Evolutionary conservation across 23 tunicate species (phyloP), one percentile per base, ranked within the genome.

Genomic region (Halocynthia aurantium): DNA sequence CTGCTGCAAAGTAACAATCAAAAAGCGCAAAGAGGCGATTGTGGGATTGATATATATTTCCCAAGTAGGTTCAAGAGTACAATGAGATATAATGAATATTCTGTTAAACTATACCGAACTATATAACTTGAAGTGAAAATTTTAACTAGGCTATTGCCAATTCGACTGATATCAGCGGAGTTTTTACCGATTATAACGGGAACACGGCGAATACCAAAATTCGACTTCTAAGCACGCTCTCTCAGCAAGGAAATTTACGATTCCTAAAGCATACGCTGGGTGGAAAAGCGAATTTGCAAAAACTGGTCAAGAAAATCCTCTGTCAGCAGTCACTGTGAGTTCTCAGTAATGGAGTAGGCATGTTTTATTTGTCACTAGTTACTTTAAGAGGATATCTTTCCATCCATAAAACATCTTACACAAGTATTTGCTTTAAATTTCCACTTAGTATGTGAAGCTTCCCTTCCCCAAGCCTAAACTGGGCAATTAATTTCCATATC

Each of bases 171-270:
- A 40, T 20, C 31, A 40, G 70, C 13, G 70, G 70, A 65, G 9
- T 0, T 11, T 65, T 10, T 65, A 8, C 31, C 31, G 70, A 65
- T 65, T 49, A 40, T 11, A 15, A 65, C 10, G 19, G 19, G 19
- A 49, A 20, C 22, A 20, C 31, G 0, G 19, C n/a, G 6, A 65
- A 49, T 5, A 65, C 22, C 5, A 65, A 65, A 15, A 10, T 65
- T 15, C 70, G 70, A 9, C 70, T 65, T 65, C 15, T 65, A 65
- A 20, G 9, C 70, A 65, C 31, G 70, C n/a, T 65, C 1, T 65
- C 70, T 2, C 70, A 65, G 31, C 22, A 65, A 8, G 31, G 19
- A 6, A 65, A 65, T 15, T 20, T 40, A 65, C n/a, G 31, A 10
- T 65, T 20, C 70, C 49, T 49, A 10, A 65, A 9, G 9, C 22